phyloP scores from a whole-genome alignment of 2,888 invertebrate species.

The Scaptodrosophila latifasciaeformis region DNA sequence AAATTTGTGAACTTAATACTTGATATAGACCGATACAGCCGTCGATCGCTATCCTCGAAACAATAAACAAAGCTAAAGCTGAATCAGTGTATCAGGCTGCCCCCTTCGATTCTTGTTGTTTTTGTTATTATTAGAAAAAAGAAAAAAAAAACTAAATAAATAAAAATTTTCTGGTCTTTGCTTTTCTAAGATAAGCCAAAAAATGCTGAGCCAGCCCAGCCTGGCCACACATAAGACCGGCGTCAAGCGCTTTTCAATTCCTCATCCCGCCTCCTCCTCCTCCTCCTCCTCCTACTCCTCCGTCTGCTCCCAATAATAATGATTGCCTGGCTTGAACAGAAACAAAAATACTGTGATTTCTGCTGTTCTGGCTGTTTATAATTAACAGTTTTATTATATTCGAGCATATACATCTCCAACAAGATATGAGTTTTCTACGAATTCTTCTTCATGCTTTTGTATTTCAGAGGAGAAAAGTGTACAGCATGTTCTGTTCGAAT shows the following conservation, averaged over 20 bases:
- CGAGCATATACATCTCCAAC: conserved; percentile 10
- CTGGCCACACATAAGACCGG: conserved; percentile 24
- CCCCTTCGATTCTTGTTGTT: conserved; percentile 31
- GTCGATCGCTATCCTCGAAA: no score
- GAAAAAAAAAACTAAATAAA: conserved; percentile 37
- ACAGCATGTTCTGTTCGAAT: conserved; percentile 45
- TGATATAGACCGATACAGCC: no score
- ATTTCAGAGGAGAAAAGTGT: no score
- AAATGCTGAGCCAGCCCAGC: conserved; percentile 39
- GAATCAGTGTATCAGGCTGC: neutral
- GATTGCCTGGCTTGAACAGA: no score
- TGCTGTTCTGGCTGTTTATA: conserved; percentile 48
- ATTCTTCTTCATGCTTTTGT: conserved; percentile 58
- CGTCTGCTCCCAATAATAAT: no score
- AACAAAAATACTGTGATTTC: conserved; percentile 37
- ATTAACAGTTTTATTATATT: conserved; percentile 18
- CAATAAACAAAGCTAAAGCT: no score
- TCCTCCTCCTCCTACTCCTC: conserved; percentile 8
- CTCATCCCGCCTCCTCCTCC: conserved; percentile 14
- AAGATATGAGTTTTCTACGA: conserved; percentile 39
- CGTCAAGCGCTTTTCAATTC: conserved; percentile 22
- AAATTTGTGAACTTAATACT: no score
- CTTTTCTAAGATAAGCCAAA: conserved; percentile 38
- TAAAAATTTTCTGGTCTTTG: conserved; percentile 5
- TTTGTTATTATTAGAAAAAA: no score